These are phyloP conservation scores for Epinephelus coioides DNA, from an alignment of 2,797 vertebrate genomes.

Conservation along the genomic window DNA sequence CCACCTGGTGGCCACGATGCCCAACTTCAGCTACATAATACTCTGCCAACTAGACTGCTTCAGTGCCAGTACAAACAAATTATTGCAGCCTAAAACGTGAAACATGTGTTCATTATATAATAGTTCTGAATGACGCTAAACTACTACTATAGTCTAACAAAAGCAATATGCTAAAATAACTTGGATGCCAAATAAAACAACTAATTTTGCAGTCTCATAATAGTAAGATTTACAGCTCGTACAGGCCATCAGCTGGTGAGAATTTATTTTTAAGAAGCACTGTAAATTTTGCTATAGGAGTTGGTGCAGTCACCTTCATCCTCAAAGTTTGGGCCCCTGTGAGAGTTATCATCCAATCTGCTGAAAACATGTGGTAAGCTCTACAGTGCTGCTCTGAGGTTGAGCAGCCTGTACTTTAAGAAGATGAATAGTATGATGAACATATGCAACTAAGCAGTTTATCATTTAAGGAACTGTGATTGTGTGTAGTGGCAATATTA, in stretches of 20 bases:
- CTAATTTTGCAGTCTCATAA: background rate
- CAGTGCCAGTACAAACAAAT: constrained; percentile 45
- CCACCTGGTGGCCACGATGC: constrained; percentile 77
- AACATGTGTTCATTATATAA: constrained; percentile 31
- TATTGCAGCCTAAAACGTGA: constrained; percentile 16
- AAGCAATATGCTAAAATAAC: constrained; percentile 16
- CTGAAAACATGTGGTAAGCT: background rate
- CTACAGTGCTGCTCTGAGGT: background rate
- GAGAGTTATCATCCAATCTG: background rate
- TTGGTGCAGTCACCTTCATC: background rate
- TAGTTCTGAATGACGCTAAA: background rate
- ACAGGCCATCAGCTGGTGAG: background rate
- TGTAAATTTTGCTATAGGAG: background rate
- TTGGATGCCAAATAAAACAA: constrained; percentile 22
- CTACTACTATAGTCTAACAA: background rate
- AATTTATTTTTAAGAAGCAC: background rate
- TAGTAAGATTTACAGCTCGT: background rate
- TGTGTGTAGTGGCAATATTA: background rate
- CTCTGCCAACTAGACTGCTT: background rate
- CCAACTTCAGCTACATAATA: constrained; percentile 17
- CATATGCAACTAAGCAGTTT: background rate
- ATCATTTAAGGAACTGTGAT: background rate
- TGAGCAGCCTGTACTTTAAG: background rate
- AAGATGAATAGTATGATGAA: background rate
- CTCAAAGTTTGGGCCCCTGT: background rate